These are phyloP conservation scores for Panopea generosa DNA, from an alignment of 2,888 invertebrate genomes.

Conservation along the genomic window DNA sequence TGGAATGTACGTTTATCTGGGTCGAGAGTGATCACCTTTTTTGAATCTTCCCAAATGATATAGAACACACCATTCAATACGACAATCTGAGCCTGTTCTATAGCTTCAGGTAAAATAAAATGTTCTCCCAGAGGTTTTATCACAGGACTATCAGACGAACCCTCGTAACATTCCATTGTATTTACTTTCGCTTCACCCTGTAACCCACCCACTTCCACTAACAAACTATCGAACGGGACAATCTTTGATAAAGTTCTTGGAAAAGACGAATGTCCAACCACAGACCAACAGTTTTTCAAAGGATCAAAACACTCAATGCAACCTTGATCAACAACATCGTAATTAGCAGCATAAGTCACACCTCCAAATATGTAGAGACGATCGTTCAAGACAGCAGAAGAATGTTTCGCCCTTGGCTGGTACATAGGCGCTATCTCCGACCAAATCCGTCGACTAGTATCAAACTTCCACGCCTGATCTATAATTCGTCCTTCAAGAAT, in stretches of 20 bases:
- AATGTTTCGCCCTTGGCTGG: constrained; percentile 82
- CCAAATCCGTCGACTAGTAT: constrained; percentile 81
- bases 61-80: constrained; percentile 82
- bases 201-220: constrained; percentile 83
- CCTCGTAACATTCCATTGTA: constrained; percentile 83
- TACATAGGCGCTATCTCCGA: constrained; percentile 75
- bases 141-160: constrained; percentile 65
- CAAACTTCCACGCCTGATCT: constrained; percentile 82
- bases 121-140: constrained; percentile 81
- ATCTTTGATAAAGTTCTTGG: constrained; percentile 81
- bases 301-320: constrained; percentile 82
- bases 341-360: constrained; percentile 72
- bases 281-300: constrained; percentile 75
- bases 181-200: constrained; percentile 79
- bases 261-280: constrained; percentile 80
- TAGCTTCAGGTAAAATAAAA: constrained; percentile 81
- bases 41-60: constrained; percentile 84
- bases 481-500: constrained; percentile 80
- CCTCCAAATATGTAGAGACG: constrained; percentile 83
- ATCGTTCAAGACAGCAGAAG: constrained; percentile 79
- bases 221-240: constrained; percentile 78
- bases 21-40: constrained; percentile 82
- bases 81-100: constrained; percentile 81
- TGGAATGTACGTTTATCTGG: constrained; percentile 82
- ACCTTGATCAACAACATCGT: constrained; percentile 77